These are phyloP conservation scores for Steinernema scapterisci DNA, from an alignment of 2,888 invertebrate species.

Conservation along the genomic window DNA sequence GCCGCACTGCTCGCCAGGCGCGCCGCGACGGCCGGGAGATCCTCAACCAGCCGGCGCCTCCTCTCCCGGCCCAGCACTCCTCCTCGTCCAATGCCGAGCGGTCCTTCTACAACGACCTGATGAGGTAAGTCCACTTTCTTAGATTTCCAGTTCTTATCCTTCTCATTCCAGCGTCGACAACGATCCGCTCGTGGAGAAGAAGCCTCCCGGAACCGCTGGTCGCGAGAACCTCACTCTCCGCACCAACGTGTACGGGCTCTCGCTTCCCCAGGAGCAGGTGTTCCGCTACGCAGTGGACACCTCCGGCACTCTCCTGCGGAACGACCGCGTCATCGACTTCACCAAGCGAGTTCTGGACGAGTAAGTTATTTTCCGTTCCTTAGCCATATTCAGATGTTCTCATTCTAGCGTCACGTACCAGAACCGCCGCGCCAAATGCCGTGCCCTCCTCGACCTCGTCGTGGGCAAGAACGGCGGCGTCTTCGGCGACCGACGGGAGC, in stretches of 20 bases:
- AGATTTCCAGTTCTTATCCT: too few relatives aligned
- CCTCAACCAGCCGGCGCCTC: too few relatives aligned
- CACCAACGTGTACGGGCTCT: neutral
- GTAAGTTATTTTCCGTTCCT: neutral
- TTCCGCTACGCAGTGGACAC: neutral
- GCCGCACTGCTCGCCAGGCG: too few relatives aligned
- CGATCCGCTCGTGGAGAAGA: too few relatives aligned
- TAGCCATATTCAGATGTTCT: neutral
- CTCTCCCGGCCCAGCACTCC: too few relatives aligned
- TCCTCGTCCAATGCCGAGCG: too few relatives aligned
- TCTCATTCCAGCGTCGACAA: too few relatives aligned
- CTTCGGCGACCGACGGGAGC: neutral
- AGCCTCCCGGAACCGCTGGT: neutral
- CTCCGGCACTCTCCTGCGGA: neutral
- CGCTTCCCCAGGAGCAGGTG: neutral
- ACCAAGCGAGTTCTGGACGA: neutral
- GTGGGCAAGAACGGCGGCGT: neutral
- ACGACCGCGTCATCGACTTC: neutral
- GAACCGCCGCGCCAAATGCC: neutral
- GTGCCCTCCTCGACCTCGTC: neutral
- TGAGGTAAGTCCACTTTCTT: too few relatives aligned
- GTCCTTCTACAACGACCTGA: too few relatives aligned
- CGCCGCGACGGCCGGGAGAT: too few relatives aligned
- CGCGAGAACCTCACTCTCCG: neutral
- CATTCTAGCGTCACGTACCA: neutral